Conservation (phyloP, 2,113 vertebrate genomes). For the Ceyx melanurus region DNA sequence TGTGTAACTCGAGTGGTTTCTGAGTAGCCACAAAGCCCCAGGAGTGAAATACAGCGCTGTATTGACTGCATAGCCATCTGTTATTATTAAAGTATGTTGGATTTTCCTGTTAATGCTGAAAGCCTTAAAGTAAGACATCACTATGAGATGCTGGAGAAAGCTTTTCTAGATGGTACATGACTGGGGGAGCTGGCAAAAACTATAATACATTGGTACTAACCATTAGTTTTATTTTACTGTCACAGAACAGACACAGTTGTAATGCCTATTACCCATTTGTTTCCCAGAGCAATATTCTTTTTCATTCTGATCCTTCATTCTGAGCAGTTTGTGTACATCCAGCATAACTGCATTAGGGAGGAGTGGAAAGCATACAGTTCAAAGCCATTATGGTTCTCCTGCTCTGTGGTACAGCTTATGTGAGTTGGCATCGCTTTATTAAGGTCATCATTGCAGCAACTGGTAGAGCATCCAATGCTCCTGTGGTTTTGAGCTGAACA, state of each 20-base stretch:
- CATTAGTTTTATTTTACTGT: background rate
- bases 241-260: background rate
- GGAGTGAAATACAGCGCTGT: constrained; percentile 22
- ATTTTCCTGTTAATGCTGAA: constrained; percentile 17
- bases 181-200: background rate
- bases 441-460: background rate
- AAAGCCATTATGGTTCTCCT: background rate
- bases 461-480: background rate
- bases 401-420: background rate
- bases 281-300: background rate
- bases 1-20: constrained; percentile 22
- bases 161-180: background rate
- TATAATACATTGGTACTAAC: background rate
- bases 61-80: constrained; percentile 25
- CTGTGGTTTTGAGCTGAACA: background rate
- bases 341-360: background rate
- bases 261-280: background rate
- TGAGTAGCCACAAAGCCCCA: constrained; percentile 16
- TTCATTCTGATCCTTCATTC: background rate
- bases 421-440: background rate
- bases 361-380: background rate
- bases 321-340: background rate
- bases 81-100: constrained; percentile 13
- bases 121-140: background rate
- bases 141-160: background rate